These are phyloP conservation scores for Osmerus eperlanus DNA, from an alignment of 2,113 vertebrate genomes.

Conservation along the genomic window DNA sequence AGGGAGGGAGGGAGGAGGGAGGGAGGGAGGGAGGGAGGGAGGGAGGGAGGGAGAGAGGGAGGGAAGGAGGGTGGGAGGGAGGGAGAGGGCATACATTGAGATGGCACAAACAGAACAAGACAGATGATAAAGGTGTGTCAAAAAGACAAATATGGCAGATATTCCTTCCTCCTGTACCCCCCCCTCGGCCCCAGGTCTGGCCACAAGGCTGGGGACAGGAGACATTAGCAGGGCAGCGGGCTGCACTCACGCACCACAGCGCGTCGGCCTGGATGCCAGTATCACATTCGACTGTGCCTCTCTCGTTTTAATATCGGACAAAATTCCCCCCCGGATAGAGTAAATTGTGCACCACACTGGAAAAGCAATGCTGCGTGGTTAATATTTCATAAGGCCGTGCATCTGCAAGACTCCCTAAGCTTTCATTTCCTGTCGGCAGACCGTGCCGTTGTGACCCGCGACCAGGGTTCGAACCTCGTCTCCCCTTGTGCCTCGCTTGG, in stretches of 20 bases:
- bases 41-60: no score
- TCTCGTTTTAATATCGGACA: slow-evolving; percentile 29
- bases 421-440: slow-evolving; percentile 36
- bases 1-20: background rate
- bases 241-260: background rate
- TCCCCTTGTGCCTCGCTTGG: no score
- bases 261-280: slow-evolving; percentile 5
- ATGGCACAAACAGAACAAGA: background rate
- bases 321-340: slow-evolving; percentile 21
- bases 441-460: background rate
- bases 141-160: slow-evolving; percentile 12
- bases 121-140: slow-evolving; percentile 9
- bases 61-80: no score
- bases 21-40: no score
- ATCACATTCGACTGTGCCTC: slow-evolving; percentile 12
- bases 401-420: slow-evolving; percentile 14
- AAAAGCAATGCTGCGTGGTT: slow-evolving; percentile 30
- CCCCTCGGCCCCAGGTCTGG: slow-evolving; percentile 4
- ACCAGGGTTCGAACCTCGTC: no score
- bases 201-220: background rate
- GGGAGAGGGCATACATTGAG: no score
- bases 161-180: slow-evolving; percentile 6
- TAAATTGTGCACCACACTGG: slow-evolving; percentile 33
- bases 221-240: background rate
- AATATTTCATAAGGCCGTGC: slow-evolving; percentile 44